Conservation (phyloP, 2,113 vertebrate species). For the Camelus bactrianus region DNA sequence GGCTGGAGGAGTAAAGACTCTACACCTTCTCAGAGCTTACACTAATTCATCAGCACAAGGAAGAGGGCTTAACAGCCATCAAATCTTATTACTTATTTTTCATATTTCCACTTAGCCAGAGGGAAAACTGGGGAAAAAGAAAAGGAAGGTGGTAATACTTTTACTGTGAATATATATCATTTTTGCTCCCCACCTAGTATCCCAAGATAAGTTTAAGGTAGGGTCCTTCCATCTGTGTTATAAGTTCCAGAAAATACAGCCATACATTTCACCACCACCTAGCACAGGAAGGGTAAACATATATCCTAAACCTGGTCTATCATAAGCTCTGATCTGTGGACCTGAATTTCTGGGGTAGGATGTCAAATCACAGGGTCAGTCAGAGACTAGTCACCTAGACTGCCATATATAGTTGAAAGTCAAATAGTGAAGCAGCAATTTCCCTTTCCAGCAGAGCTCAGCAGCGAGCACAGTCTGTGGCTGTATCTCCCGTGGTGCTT, state of each 20-base stretch:
- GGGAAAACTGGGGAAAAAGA: neutral
- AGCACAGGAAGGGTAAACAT: neutral
- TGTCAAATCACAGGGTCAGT: neutral
- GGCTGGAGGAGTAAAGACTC: neutral
- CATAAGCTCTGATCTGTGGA: neutral
- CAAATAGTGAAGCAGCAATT: neutral
- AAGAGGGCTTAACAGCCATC: neutral
- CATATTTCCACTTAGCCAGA: neutral
- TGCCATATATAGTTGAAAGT: neutral
- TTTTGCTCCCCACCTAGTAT: neutral
- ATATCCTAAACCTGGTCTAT: neutral
- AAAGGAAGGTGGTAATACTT: neutral
- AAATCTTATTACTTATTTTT: neutral
- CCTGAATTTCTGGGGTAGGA: neutral
- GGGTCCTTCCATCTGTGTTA: too few relatives aligned
- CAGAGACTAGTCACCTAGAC: neutral
- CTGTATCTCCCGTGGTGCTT: neutral
- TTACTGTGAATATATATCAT: neutral
- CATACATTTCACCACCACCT: neutral
- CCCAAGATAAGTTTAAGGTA: neutral
- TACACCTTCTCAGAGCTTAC: neutral
- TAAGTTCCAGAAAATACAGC: neutral
- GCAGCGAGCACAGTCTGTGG: accelerated
- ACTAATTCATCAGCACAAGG: neutral
- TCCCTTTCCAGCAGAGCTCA: neutral